Conservation (phyloP, 1,140 invertebrate species). For the Papilio aristodemus region DNA sequence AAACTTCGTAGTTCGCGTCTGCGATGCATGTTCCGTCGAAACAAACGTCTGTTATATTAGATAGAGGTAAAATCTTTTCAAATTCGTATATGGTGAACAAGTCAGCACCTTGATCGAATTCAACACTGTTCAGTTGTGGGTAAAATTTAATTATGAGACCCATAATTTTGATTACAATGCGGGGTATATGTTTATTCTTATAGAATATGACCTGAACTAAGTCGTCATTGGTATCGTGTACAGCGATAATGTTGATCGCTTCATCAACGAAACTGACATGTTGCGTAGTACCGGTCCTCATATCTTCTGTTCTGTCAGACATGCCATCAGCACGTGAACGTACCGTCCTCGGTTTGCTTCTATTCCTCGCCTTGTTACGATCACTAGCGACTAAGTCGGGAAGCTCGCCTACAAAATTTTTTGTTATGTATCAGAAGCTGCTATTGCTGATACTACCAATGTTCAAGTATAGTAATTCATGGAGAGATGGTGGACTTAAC, state of each 20-base stretch:
- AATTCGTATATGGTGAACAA: conserved; percentile 52
- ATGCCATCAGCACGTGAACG: conserved; percentile 38
- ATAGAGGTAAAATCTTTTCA: conserved; percentile 44
- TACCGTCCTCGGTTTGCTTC: conserved; percentile 35
- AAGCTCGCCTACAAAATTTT: conserved; percentile 46
- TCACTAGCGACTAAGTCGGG: conserved; percentile 39
- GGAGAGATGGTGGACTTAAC: no score
- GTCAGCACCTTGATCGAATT: conserved; percentile 49
- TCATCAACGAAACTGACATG: conserved; percentile 16
- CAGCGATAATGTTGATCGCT: conserved; percentile 39
- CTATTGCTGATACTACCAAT: no score
- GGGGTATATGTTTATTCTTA: conserved; percentile 49
- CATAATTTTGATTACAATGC: conserved; percentile 50
- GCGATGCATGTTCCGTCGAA: conserved; percentile 51
- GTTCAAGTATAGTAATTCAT: no score
- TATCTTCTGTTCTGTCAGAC: conserved; percentile 36
- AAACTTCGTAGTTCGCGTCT: conserved; percentile 54
- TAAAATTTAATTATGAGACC: conserved; percentile 49
- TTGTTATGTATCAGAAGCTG: no score
- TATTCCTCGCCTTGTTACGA: conserved; percentile 42
- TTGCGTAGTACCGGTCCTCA: conserved; percentile 5
- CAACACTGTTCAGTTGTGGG: conserved; percentile 41
- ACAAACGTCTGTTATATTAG: conserved; percentile 53
- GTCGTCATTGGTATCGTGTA: conserved; percentile 46
- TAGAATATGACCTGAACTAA: conserved; percentile 51